phyloP scores from a whole-genome alignment of 2,113 vertebrate genomes.

The Apeltes quadracus region DNA sequence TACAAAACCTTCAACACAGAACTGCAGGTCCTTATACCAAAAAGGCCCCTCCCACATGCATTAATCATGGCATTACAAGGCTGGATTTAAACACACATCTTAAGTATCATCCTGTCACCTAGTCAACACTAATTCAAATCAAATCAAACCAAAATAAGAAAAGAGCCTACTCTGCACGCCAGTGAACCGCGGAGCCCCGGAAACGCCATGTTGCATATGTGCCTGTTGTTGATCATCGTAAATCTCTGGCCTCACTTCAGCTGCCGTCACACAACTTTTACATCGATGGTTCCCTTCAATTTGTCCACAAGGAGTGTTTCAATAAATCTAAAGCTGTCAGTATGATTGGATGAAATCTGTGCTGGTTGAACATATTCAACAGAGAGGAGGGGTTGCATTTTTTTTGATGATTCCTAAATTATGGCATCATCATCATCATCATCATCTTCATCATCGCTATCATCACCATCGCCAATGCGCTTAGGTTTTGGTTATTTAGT shows the following conservation, averaged over 20 bases:
- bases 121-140: conserved; percentile 3
- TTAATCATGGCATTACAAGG: conserved; percentile 9
- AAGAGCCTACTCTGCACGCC: conserved; percentile 7
- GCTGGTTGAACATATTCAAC: not conserved
- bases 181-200: conserved; percentile 13
- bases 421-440: not conserved
- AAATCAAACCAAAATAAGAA: conserved; percentile 6
- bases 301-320: not conserved
- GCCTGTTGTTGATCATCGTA: not conserved
- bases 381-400: not conserved
- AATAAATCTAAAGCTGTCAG: conserved; percentile 3
- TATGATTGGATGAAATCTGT: not conserved
- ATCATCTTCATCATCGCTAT: not conserved
- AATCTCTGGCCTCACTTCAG: conserved; percentile 3
- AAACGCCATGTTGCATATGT: conserved; percentile 30
- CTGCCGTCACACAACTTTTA: not conserved
- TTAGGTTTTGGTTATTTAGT: not conserved
- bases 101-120: not conserved
- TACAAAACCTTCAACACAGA: conserved; percentile 11
- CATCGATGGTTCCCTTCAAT: not conserved
- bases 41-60: conserved; percentile 27
- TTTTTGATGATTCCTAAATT: no score
- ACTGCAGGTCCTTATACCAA: not conserved
- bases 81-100: conserved; percentile 24
- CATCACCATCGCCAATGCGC: no score